phyloP scores from a whole-genome alignment of 2,797 vertebrate genomes.

The Rallus crepitans region DNA sequence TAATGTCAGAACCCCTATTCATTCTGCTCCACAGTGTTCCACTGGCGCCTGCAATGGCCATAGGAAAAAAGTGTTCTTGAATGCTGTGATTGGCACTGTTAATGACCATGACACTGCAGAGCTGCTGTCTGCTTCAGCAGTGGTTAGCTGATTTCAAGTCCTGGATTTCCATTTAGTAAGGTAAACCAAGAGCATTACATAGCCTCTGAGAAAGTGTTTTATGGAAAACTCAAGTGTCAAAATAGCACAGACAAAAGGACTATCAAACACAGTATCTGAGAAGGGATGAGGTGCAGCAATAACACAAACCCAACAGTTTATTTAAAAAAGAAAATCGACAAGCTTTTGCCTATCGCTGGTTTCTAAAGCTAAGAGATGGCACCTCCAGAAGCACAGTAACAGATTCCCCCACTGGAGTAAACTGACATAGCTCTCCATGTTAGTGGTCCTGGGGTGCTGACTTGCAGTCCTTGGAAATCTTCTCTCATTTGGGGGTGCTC shows the following conservation, averaged over 20 bases:
- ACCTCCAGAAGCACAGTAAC: background rate
- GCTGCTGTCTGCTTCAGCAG: conserved; percentile 31
- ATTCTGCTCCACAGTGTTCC: background rate
- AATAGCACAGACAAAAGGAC: background rate
- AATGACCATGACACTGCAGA: conserved; percentile 54
- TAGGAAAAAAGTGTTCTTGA: background rate
- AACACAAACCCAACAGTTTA: background rate
- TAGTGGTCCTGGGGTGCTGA: background rate
- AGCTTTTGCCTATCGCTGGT: background rate
- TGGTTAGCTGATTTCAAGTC: conserved; percentile 17
- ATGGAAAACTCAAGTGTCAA: background rate
- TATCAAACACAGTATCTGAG: background rate
- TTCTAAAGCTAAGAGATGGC: background rate
- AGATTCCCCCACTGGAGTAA: background rate
- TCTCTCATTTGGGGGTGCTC: background rate
- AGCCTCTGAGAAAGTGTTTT: conserved; percentile 17
- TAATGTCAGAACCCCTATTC: conserved; percentile 33
- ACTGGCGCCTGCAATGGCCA: background rate
- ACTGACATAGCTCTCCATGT: background rate
- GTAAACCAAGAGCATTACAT: background rate
- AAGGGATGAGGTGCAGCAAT: background rate
- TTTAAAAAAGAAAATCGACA: background rate
- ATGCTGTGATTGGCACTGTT: conserved; percentile 44
- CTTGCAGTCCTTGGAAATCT: background rate
- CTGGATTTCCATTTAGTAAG: conserved; percentile 22